These are phyloP conservation scores for Harpagifer antarcticus DNA, from an alignment of 2,797 vertebrate species.

Conservation along the genomic window DNA sequence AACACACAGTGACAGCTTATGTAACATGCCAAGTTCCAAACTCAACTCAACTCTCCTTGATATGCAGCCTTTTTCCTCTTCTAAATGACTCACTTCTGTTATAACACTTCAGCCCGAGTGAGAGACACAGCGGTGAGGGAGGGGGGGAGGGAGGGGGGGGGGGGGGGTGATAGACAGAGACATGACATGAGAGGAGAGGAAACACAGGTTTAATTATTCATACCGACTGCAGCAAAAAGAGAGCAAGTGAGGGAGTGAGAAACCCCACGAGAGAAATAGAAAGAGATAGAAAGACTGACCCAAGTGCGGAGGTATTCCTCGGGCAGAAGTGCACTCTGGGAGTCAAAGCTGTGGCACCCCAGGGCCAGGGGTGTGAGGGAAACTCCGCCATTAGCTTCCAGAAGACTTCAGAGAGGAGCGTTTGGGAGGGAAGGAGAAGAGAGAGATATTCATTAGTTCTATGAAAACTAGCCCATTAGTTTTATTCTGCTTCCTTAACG, in stretches of 20 bases:
- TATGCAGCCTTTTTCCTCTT: slow-evolving; percentile 78
- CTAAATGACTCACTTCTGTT: slow-evolving; percentile 87
- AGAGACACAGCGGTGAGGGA: slow-evolving; percentile 66
- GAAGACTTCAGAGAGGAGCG: slow-evolving; percentile 50
- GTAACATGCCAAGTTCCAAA: slow-evolving; percentile 78
- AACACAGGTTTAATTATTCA: slow-evolving; percentile 86
- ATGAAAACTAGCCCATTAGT: slow-evolving; percentile 54
- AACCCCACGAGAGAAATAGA: slow-evolving; percentile 19
- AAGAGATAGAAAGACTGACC: slow-evolving; percentile 62
- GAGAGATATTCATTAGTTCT: slow-evolving; percentile 59
- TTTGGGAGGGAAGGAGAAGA: slow-evolving; percentile 16
- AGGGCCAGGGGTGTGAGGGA: slow-evolving; percentile 70
- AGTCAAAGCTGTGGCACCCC: slow-evolving; percentile 65
- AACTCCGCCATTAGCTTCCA: slow-evolving; percentile 65
- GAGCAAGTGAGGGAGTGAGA: slow-evolving; percentile 31
- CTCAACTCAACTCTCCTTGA: slow-evolving; percentile 82
- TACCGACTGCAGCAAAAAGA: slow-evolving; percentile 75
- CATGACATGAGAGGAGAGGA: slow-evolving; percentile 78
- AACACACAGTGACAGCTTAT: slow-evolving; percentile 83
- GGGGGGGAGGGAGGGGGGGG: slow-evolving; percentile 62
- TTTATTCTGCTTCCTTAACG: slow-evolving; percentile 57
- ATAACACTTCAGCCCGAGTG: slow-evolving; percentile 81
- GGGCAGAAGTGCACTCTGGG: slow-evolving; percentile 73
- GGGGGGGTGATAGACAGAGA: slow-evolving; percentile 66
- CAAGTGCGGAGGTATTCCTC: slow-evolving; percentile 75